Evolutionary conservation across 2,888 invertebrate genomes (phyloP), one percentile per base, ranked within the genome.

Genomic region (Zele albiditarsus): DNA sequence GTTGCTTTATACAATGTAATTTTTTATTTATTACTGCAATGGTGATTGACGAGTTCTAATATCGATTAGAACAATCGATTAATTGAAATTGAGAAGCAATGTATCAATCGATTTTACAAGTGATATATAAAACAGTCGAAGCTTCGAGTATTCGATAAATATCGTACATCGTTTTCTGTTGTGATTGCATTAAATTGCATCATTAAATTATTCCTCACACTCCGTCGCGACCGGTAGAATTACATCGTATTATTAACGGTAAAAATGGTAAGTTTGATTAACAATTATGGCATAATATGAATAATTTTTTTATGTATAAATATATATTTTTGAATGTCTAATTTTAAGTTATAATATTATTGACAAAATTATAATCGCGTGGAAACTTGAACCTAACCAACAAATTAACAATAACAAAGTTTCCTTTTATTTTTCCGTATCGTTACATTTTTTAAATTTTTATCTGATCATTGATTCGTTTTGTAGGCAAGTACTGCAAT

Each of bases 401-500:
- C n/a, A 53, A 68, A 53, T 49, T 68, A 25, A 46, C 8, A 42
- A 23, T 3, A 31, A 25, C 23, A 38, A 38, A 16, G 27, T 20
- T 6, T 38, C 28, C 6, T 5, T 20, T n/a, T 10, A 12, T 27
- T 33, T 58, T 68, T 28, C 12, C 46, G 3, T n/a, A n/a, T 28
- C 71, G 75, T 38, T 38, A 12, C 38, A 38, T 38, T 38, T 38
- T 8, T 38, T 38, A 12, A 38, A 38, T 38, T 12, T 38, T 38
- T 38, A 12, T 38, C 10, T 12, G 12, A 38, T 2, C 38, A 12
- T 38, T 38, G 12, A 12, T 8, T 38, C 0, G 12, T 38, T 8
- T 38, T 12, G 12, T 83, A 95, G 95, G 91, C 94, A 67, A 92
- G 94, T 84, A 92, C 95, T 60, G 89, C 96, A 77, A 94, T 98